These are phyloP conservation scores for Psophia crepitans DNA, from an alignment of 2,113 vertebrate genomes.

Conservation along the genomic window DNA sequence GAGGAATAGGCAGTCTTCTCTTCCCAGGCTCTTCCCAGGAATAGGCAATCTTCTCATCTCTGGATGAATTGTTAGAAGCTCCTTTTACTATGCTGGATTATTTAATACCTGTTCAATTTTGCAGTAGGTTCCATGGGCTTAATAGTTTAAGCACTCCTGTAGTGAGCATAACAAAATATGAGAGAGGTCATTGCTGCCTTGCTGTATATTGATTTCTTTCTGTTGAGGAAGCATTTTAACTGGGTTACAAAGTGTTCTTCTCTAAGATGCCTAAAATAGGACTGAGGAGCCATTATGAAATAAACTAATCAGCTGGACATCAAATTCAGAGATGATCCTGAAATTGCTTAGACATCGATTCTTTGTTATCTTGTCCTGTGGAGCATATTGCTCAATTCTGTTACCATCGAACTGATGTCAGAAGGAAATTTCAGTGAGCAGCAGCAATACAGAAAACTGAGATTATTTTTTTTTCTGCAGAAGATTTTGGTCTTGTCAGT, in stretches of 20 bases:
- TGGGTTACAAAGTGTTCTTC: neutral
- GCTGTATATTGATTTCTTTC: neutral
- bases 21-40: neutral
- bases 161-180: neutral
- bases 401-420: neutral
- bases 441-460: neutral
- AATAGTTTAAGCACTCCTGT: neutral
- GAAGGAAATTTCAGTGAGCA: neutral
- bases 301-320: slow-evolving; percentile 45
- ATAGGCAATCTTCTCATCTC: neutral
- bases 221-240: neutral
- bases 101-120: neutral
- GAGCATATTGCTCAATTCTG: neutral
- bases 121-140: neutral
- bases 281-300: neutral
- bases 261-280: slow-evolving; percentile 28
- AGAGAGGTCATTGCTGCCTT: neutral
- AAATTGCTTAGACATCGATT: slow-evolving; percentile 29
- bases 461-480: neutral
- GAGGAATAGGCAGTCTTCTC: neutral
- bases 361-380: slow-evolving; percentile 36
- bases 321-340: slow-evolving; percentile 12
- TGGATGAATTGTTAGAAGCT: neutral
- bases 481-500: neutral
- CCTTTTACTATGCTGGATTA: neutral